These are phyloP conservation scores for Lasioglossum malachurum DNA, from an alignment of 2,888 invertebrate species.

Conservation along the genomic window DNA sequence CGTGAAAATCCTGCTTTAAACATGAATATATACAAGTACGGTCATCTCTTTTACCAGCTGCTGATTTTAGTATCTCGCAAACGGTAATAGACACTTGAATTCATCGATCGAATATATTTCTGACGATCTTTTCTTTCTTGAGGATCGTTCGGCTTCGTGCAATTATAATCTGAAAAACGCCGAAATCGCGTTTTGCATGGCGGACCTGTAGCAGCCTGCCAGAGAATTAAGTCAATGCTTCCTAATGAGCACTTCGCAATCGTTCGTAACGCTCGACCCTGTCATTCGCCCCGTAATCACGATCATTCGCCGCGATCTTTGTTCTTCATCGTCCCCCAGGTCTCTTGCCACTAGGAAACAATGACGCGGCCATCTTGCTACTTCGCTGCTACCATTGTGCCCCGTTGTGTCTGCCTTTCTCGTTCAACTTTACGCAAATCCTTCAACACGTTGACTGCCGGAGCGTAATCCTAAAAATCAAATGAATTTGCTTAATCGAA, in stretches of 20 bases:
- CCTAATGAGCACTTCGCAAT: constrained; percentile 47
- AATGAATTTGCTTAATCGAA: neutral
- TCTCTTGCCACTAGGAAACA: constrained; percentile 31
- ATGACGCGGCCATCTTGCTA: constrained; percentile 20
- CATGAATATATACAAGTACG: neutral
- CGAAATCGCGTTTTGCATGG: constrained; percentile 14
- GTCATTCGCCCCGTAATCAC: constrained; percentile 42
- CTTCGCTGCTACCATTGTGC: neutral
- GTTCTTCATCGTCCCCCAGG: constrained; percentile 4
- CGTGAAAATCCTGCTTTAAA: neutral
- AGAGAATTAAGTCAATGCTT: constrained; percentile 32
- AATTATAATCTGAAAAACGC: neutral
- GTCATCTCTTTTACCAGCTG: neutral
- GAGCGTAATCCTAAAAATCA: neutral
- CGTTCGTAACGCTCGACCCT: constrained; percentile 22
- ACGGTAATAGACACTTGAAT: neutral
- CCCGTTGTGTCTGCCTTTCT: neutral
- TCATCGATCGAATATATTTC: neutral
- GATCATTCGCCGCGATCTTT: constrained; percentile 36
- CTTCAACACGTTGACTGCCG: neutral
- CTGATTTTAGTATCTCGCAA: neutral
- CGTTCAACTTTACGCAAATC: neutral
- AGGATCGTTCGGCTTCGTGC: neutral
- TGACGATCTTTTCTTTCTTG: neutral
- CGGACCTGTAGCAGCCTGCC: neutral